phyloP scores from a whole-genome alignment of 2,888 invertebrate genomes.

The Leptura quadrifasciata region DNA sequence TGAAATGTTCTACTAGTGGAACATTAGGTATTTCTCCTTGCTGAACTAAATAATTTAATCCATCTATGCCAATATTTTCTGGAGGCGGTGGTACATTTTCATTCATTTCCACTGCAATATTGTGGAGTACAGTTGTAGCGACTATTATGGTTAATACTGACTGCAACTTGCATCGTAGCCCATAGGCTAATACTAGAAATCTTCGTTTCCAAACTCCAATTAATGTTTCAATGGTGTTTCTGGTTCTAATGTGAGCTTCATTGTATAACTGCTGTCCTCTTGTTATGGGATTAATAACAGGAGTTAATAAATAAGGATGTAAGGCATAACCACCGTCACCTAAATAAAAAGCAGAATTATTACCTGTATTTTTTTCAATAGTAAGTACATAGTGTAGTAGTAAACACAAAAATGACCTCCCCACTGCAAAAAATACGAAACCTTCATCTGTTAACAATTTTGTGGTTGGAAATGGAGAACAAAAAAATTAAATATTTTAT shows the following conservation, averaged over 20 bases:
- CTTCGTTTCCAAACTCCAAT: slow-evolving; percentile 55
- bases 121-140: slow-evolving; percentile 9
- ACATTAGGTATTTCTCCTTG: slow-evolving; percentile 11
- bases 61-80: not conserved
- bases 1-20: not conserved
- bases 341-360: slow-evolving; percentile 11
- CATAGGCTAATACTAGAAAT: slow-evolving; percentile 53
- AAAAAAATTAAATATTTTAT: too few relatives aligned
- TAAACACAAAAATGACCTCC: too few relatives aligned
- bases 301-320: slow-evolving; percentile 50
- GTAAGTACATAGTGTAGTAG: too few relatives aligned
- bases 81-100: slow-evolving; percentile 2
- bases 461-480: too few relatives aligned
- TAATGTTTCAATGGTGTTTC: slow-evolving; percentile 46
- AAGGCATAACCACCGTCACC: slow-evolving; percentile 58
- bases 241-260: slow-evolving; percentile 44
- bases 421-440: too few relatives aligned
- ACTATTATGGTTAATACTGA: slow-evolving; percentile 31
- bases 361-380: too few relatives aligned
- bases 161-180: slow-evolving; percentile 37
- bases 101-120: not conserved
- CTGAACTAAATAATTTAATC: slow-evolving; percentile 3
- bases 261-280: slow-evolving; percentile 44
- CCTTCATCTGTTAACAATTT: too few relatives aligned
- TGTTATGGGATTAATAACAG: slow-evolving; percentile 43